phyloP scores from a whole-genome alignment of 2,888 invertebrate species.

The Pollenia angustigena region DNA sequence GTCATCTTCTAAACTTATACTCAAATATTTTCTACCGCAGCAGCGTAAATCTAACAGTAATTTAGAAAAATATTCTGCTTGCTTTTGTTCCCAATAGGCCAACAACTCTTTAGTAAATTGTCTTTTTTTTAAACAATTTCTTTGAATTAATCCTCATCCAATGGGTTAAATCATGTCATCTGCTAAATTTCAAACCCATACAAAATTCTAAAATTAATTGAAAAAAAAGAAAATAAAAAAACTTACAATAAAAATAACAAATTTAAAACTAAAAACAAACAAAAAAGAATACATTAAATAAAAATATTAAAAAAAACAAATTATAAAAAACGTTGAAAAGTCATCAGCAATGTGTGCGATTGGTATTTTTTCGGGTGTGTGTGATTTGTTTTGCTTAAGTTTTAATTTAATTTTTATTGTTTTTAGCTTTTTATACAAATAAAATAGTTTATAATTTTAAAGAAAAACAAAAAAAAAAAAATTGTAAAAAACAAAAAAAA shows the following conservation, averaged over 20 bases:
- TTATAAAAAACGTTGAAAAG: conserved; percentile 10
- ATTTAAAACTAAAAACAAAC: background rate
- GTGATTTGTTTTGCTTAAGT: conserved; percentile 38
- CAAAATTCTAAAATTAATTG: background rate
- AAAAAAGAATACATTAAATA: background rate
- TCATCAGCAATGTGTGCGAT: conserved; percentile 11
- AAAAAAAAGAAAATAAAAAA: conserved; percentile 26
- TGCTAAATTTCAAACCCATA: no score
- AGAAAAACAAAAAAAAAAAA: background rate
- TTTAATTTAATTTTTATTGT: background rate
- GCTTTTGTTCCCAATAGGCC: no score
- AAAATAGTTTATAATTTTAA: background rate
- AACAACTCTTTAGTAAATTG: no score
- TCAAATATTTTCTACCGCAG: no score
- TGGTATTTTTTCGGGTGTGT: conserved; percentile 33
- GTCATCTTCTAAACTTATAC: no score
- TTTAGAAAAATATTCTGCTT: no score
- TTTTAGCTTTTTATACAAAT: conserved; percentile 6
- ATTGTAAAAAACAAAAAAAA: background rate
- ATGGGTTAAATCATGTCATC: no score
- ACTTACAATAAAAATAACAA: conserved; percentile 42
- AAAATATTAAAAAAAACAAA: background rate
- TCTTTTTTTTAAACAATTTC: no score
- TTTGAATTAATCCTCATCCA: no score
- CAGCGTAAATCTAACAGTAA: no score